Evolutionary conservation across 2,888 invertebrate genomes (phyloP).

Genomic region (Escarpia spicata): DNA sequence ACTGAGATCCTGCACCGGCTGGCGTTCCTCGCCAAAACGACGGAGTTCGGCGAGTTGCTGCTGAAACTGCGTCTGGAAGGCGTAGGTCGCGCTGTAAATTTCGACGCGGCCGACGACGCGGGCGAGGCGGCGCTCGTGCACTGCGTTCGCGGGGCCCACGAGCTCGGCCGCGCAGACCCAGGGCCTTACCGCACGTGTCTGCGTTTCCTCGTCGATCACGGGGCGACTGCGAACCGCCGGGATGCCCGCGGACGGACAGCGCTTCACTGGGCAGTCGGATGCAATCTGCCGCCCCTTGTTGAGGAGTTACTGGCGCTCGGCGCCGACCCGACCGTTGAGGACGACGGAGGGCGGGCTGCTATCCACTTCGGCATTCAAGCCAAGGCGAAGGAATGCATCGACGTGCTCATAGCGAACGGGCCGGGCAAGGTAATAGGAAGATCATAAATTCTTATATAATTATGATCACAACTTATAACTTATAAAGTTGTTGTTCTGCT

Average conservation of each 20-base stretch:
- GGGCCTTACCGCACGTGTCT: constrained; percentile 7
- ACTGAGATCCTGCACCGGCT: constrained; percentile 21
- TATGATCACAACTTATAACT: neutral
- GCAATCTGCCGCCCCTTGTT: neutral
- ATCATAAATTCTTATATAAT: neutral
- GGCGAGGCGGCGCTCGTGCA: constrained; percentile 19
- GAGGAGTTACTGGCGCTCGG: neutral
- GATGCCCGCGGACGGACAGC: constrained; percentile 6
- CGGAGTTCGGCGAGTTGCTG: constrained; percentile 7
- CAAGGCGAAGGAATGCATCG: neutral
- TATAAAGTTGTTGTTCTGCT: too few species aligned
- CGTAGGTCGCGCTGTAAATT: constrained; percentile 19
- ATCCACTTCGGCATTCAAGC: neutral
- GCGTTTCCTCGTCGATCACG: constrained; percentile 23
- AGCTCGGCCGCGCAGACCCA: neutral
- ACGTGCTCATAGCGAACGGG: neutral
- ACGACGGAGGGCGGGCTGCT: neutral
- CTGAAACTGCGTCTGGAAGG: constrained; percentile 21
- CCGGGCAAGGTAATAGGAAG: neutral
- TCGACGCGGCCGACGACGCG: constrained; percentile 19
- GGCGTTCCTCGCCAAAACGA: constrained; percentile 21
- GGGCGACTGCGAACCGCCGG: constrained; percentile 6
- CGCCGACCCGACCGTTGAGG: neutral
- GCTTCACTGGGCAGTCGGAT: constrained; percentile 24
- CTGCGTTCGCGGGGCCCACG: neutral